Evolutionary conservation across 2,888 invertebrate genomes (phyloP).

Genomic region (Pyrocoelia pectoralis): DNA sequence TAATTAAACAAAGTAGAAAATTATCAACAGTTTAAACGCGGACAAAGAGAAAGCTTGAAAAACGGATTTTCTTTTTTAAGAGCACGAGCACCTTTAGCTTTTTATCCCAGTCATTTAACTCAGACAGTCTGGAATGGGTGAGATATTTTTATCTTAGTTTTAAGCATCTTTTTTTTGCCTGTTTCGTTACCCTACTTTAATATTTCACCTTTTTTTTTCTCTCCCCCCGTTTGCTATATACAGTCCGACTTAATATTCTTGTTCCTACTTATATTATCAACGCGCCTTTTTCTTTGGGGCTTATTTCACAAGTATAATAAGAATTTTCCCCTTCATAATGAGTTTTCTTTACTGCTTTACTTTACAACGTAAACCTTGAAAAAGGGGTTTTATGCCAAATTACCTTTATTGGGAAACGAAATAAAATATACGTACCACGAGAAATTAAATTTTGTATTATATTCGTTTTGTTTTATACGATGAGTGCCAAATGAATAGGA

Average conservation of each 20-base stretch:
- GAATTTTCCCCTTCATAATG: background rate
- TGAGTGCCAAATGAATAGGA: no score
- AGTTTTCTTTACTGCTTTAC: background rate
- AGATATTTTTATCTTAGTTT: constrained; percentile 42
- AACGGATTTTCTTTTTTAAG: background rate
- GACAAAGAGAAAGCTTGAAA: constrained; percentile 1
- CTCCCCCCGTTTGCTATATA: no score
- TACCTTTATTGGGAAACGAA: no score
- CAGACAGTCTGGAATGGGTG: constrained; percentile 40
- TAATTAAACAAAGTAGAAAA: background rate
- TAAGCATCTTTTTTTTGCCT: constrained; percentile 32
- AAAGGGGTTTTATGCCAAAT: background rate
- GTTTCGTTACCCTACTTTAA: constrained; percentile 36
- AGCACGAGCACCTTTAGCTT: constrained; percentile 23
- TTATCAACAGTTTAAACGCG: background rate
- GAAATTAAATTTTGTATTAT: no score
- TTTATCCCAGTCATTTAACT: constrained; percentile 32
- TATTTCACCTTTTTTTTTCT: constrained; percentile 28
- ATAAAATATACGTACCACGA: no score
- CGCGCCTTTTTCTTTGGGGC: background rate
- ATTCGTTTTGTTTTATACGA: no score
- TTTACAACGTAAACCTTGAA: background rate
- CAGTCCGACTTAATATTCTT: background rate
- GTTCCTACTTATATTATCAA: background rate
- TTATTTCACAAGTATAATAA: background rate